These are phyloP conservation scores for Myzus persicae DNA, from an alignment of 1,140 invertebrate genomes.

Conservation along the genomic window DNA sequence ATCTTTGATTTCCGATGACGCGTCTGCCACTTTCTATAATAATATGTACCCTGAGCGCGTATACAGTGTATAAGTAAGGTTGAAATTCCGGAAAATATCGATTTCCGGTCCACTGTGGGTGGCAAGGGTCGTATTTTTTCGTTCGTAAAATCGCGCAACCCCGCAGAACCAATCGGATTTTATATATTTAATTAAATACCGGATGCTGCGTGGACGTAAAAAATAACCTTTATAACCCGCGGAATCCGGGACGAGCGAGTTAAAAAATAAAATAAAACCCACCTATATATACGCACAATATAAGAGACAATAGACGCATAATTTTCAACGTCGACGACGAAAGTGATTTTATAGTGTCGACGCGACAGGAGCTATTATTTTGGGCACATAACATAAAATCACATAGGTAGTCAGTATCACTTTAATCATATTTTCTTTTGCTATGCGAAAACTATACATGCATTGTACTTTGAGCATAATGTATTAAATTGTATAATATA, in stretches of 20 bases:
- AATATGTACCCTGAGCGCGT: neutral
- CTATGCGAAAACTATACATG: neutral
- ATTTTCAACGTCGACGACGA: neutral
- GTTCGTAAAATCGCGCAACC: constrained; percentile 23
- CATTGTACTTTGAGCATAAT: too few relatives aligned
- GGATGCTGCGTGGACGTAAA: neutral
- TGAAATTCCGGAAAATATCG: constrained; percentile 30
- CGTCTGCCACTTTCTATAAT: neutral
- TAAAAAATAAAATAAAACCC: constrained; percentile 1
- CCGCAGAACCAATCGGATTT: constrained; percentile 17
- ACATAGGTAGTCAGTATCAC: neutral
- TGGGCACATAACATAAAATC: neutral
- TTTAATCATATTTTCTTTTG: neutral
- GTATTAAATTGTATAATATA: too few relatives aligned
- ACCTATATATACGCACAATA: neutral
- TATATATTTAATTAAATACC: constrained; percentile 49
- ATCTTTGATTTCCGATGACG: neutral
- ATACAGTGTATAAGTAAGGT: neutral
- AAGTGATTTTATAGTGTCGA: neutral
- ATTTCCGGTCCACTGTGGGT: neutral
- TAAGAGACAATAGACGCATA: neutral
- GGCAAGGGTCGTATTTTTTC: constrained; percentile 26
- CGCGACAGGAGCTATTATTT: neutral
- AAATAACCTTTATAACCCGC: constrained; percentile 25
- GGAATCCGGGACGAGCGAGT: neutral